Evolutionary conservation across 2,888 invertebrate species (phyloP).

Genomic region (Galeopsomyia nigrocyanea): DNA sequence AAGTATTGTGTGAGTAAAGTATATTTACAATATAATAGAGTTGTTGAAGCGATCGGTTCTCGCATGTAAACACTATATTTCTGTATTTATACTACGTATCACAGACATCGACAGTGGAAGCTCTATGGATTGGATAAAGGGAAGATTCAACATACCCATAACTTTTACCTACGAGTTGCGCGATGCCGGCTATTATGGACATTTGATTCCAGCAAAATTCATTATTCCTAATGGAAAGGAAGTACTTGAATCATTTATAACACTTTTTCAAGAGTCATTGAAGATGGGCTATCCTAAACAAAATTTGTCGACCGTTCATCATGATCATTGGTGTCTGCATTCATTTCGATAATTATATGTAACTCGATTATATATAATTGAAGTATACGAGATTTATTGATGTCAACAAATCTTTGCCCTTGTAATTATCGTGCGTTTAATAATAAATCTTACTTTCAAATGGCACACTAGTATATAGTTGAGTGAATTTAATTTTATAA

Average conservation of each 20-base stretch:
- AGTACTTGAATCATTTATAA: conserved; percentile 73
- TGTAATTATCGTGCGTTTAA: too few species aligned
- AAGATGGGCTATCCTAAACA: conserved; percentile 38
- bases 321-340: too few species aligned
- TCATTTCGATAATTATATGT: too few species aligned
- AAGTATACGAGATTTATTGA: too few species aligned
- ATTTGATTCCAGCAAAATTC: conserved; percentile 76
- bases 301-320: neutral
- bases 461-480: too few species aligned
- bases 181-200: conserved; percentile 76
- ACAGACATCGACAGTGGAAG: conserved; percentile 77
- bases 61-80: too few species aligned
- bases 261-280: conserved; percentile 61
- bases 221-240: conserved; percentile 77
- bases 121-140: conserved; percentile 83
- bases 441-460: too few species aligned
- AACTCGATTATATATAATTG: too few species aligned
- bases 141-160: conserved; percentile 75
- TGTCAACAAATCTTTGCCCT: too few species aligned
- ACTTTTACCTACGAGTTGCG: conserved; percentile 79
- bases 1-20: conserved; percentile 56
- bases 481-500: too few species aligned
- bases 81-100: too few species aligned
- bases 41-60: too few species aligned
- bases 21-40: conserved; percentile 36